These are phyloP conservation scores for Cotesia typhae DNA, from an alignment of 1,140 invertebrate genomes.

Conservation along the genomic window DNA sequence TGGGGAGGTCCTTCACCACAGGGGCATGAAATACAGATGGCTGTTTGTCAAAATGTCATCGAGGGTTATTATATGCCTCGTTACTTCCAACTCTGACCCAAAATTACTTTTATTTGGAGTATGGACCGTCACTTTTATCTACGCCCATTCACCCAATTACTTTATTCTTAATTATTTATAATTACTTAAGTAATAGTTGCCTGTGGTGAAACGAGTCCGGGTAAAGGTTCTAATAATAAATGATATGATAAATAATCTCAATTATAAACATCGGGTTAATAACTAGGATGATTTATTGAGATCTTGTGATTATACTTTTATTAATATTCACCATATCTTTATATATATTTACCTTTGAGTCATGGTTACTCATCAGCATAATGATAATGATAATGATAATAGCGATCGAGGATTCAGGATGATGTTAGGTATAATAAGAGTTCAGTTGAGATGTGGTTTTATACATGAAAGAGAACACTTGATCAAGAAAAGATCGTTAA, in stretches of 20 bases:
- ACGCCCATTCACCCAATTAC: neutral
- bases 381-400: conserved; percentile 2
- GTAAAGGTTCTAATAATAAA: no score
- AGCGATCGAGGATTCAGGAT: no score
- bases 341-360: neutral
- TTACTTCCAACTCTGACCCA: conserved; percentile 49
- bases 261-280: neutral
- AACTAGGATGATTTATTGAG: conserved; percentile 11
- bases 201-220: no score
- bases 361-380: neutral
- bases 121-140: conserved; percentile 1
- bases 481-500: neutral
- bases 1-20: conserved; percentile 61
- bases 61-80: conserved; percentile 64
- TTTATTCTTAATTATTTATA: no score
- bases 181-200: no score
- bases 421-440: neutral
- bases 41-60: conserved; percentile 63
- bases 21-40: conserved; percentile 66
- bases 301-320: conserved; percentile 6
- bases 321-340: no score
- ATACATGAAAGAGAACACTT: neutral
- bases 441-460: neutral
- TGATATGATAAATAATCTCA: no score
- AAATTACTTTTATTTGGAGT: conserved; percentile 7